Percentiles rank a stretch among this genome's conserved stretches.
phyloP scores from a whole-genome alignment of 2,113 vertebrate species.

The Vanacampus margaritifer region DNA sequence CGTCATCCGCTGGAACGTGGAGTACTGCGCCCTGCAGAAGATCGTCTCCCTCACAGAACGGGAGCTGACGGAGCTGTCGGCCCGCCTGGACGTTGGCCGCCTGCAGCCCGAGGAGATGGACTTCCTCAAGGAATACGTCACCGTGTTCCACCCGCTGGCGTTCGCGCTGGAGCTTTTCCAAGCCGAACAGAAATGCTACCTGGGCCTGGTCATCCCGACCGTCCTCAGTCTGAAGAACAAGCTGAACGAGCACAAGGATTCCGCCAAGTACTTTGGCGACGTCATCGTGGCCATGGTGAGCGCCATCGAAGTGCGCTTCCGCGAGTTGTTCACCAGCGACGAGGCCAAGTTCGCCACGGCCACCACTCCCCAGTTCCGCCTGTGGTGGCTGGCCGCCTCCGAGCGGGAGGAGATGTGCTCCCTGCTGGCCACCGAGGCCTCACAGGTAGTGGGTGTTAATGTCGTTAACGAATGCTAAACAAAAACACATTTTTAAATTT shows the following conservation, averaged over 20 bases:
- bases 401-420: slow-evolving; percentile 67
- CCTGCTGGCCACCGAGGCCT: slow-evolving; percentile 58
- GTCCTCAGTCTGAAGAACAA: slow-evolving; percentile 73
- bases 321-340: slow-evolving; percentile 62
- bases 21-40: slow-evolving; percentile 68
- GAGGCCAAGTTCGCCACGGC: slow-evolving; percentile 66
- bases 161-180: slow-evolving; percentile 73
- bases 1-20: slow-evolving; percentile 66
- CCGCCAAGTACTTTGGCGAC: slow-evolving; percentile 46
- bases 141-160: slow-evolving; percentile 68
- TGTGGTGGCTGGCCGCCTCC: slow-evolving; percentile 69
- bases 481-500: no score
- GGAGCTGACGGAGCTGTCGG: slow-evolving; percentile 62
- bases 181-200: slow-evolving; percentile 71
- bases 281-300: slow-evolving; percentile 52
- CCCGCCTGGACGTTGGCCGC: slow-evolving; percentile 55
- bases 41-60: slow-evolving; percentile 59
- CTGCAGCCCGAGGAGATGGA: slow-evolving; percentile 65
- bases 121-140: slow-evolving; percentile 69
- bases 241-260: slow-evolving; percentile 63
- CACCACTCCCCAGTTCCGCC: slow-evolving; percentile 68
- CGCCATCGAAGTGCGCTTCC: slow-evolving; percentile 65
- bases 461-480: no score
- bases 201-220: slow-evolving; percentile 70
- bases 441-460: slow-evolving; percentile 37